Evolutionary conservation across 2,888 invertebrate genomes (phyloP), one percentile per base, ranked within the genome.

Genomic region (Cryptocephalus primarius): DNA sequence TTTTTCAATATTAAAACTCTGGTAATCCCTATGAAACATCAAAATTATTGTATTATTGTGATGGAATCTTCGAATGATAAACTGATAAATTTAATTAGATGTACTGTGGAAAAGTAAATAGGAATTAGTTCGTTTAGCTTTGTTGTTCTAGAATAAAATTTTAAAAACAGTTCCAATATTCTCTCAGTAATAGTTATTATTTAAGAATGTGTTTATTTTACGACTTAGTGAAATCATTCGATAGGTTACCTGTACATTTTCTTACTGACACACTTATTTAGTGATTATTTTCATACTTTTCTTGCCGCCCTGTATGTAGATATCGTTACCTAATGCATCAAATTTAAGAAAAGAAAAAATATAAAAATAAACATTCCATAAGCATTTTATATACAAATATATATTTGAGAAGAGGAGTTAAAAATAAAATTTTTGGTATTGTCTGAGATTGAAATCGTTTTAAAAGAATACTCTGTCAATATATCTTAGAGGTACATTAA

Each of bases 401-500:
- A 22, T 22, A 22, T 22, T 22, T 22, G 22, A 22, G 22, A 53
- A 48, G 53, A 56, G 55, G 49, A 49, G 51, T 48, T 50, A 57
- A 52, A 50, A 54, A 55, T 57, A 52, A 54, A 54, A 53, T 55
- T 51, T 48, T 57, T 50, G 52, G 47, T 54, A 51, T 57, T 56
- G 56, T 56, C 55, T 54, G 53, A 47, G 51, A 54, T 53, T 52
- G 52, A 22, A 59, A 61, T 61, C 60, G 22, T 22, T 22, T 22
- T 22, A 22, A 22, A 22, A 55, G 59, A 60, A 63, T 61, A 63
- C 60, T 60, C 64, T 66, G 67, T 69, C 67, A 68, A 67, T 67
- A 67, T 63, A 62, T 63, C 62, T 60, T 63, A 63, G 61, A 55
- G 62, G 60, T 58, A 40, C 46, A 49, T 49, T 42, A 45, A 51